Evolutionary conservation across 2,113 vertebrate species (phyloP).

Genomic region (Saccopteryx leptura): DNA sequence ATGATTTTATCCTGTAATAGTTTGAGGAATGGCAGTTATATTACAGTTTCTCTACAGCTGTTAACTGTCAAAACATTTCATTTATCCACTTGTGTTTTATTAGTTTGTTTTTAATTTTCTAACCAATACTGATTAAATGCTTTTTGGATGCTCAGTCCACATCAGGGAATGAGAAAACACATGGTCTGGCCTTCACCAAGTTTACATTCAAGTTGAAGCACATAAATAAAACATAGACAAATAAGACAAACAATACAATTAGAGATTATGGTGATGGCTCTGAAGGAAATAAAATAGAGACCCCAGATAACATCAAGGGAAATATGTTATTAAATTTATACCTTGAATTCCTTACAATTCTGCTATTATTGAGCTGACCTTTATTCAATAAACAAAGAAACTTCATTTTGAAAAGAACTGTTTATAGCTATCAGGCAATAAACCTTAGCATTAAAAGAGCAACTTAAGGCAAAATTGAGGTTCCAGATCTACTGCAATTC

Average conservation of each 20-base stretch:
- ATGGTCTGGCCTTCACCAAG: background rate
- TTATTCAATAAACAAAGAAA: conserved; percentile 63
- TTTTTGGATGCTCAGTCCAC: background rate
- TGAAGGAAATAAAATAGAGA: background rate
- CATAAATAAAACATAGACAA: background rate
- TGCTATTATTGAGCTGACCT: conserved; percentile 12
- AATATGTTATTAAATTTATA: conserved; percentile 4
- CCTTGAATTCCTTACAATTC: background rate
- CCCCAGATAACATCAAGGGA: conserved; percentile 11
- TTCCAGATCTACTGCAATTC: conserved; percentile 45
- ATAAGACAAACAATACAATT: background rate
- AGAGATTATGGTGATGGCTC: background rate
- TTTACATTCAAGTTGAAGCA: background rate
- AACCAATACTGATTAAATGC: conserved; percentile 16
- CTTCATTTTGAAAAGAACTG: conserved; percentile 53
- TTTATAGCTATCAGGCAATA: conserved; percentile 28
- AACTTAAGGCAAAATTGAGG: conserved; percentile 55
- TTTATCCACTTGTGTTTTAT: background rate
- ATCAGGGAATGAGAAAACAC: background rate
- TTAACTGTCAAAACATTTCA: conserved; percentile 33
- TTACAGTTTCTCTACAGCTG: background rate
- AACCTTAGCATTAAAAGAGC: background rate
- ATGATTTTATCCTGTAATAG: background rate
- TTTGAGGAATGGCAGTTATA: background rate
- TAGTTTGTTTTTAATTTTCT: conserved; percentile 32